Base-by-base conservation (phyloP, 1,140 invertebrate genomes). In the Myzus persicae region DNA sequence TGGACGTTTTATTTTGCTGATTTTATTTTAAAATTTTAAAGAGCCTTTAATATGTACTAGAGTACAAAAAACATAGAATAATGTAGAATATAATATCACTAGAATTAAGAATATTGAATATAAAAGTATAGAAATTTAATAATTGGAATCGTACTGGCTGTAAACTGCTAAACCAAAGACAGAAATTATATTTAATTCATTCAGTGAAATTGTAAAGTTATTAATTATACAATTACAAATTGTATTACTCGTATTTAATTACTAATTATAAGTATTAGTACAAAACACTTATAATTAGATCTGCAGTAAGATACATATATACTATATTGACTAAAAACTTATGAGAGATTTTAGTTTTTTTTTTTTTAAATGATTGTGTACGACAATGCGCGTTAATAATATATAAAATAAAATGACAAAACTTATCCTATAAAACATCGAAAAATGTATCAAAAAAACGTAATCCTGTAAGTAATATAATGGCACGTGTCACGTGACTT, bases 151-250 rank as follows among this genome's bases (percentile, higher is more conserved):
- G 4, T 76, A 67, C 31, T 51, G 20, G 48, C 6, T 48, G 11
- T 76, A 8, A n/a, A 76, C 14, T 67, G 59, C 59, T 76, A 9
- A n/a, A n/a, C 3, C 36, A 76, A 76, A n/a, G 1, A 76, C 20
- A 76, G n/a, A 76, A 76, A 76, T 76, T 76, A 18, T 76, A 76
- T n/a, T n/a, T 76, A 76, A 76, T 76, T 76, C 31, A 76, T n/a
- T 76, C 14, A 76, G 59, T 76, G 59, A 76, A 67, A 76, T 76
- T 36, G 14, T 76, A 18, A 76, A 76, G 31, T 76, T n/a, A 76
- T 76, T n/a, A n/a, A n/a, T n/a, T n/a, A 76, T 76, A 76, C 59
- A 5, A 18, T 76, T 76, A n/a, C 9, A 67, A n/a, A 67, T 67
- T 14, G 31, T 67, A 67, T 11, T 51, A 51, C 48, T 31, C 11